A percentile compares a stretch with the other conserved stretches of the same genome.
phyloP scores from a whole-genome alignment of 2,113 vertebrate species.

The Laterallus jamaicensis region DNA sequence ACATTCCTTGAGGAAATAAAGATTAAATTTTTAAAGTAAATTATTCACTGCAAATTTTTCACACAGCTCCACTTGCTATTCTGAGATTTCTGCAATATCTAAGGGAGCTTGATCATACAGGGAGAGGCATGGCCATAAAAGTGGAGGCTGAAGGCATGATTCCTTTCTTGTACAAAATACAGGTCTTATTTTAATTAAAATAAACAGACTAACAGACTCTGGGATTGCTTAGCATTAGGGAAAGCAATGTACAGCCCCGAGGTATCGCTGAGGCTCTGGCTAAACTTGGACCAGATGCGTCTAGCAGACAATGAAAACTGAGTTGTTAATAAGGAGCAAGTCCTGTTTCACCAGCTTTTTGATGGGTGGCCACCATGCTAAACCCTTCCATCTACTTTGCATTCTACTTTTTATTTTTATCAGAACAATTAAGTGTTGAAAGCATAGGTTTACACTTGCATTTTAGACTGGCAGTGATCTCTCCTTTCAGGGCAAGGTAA shows the following conservation, averaged over 20 bases:
- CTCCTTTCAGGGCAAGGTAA: neutral
- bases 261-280: neutral
- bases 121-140: neutral
- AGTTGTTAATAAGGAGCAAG: neutral
- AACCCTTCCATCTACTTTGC: neutral
- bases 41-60: conserved; percentile 61
- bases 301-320: neutral
- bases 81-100: conserved; percentile 27
- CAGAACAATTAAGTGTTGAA: neutral
- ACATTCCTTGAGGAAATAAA: conserved; percentile 54
- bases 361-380: neutral
- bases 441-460: neutral
- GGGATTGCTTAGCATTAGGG: neutral
- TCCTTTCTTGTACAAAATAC: neutral
- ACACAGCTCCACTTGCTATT: conserved; percentile 20
- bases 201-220: neutral
- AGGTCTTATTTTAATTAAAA: neutral
- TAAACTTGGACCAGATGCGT: neutral
- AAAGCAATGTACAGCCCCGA: neutral
- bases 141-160: neutral
- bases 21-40: conserved; percentile 51
- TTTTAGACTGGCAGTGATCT: neutral
- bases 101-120: neutral
- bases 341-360: neutral
- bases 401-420: neutral